Conservation (phyloP, 2,113 vertebrate species). For the Plestiodon gilberti region DNA sequence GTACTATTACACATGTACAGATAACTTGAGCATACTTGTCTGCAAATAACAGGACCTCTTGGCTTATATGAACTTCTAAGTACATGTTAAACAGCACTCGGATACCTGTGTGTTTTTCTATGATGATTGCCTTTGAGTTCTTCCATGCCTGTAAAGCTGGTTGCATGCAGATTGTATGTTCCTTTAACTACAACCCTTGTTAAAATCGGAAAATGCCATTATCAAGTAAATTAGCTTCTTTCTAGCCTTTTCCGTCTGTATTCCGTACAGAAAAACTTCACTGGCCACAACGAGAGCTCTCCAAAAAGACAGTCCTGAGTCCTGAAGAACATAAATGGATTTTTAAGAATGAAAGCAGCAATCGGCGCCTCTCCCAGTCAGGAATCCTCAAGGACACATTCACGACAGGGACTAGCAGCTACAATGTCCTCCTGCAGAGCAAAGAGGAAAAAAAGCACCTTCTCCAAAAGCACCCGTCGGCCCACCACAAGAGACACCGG, state of each 20-base stretch:
- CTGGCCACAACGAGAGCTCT: slow-evolving; percentile 88
- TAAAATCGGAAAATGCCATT: background rate
- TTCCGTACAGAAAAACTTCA: slow-evolving; percentile 85
- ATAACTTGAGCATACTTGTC: background rate
- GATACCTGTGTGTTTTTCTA: background rate
- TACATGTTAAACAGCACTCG: background rate
- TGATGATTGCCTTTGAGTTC: background rate
- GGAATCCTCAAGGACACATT: slow-evolving; percentile 85
- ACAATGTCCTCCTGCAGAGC: slow-evolving; percentile 84
- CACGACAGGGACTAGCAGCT: slow-evolving; percentile 85
- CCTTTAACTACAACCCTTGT: background rate
- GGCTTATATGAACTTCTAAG: background rate
- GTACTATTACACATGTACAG: no score
- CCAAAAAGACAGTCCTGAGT: slow-evolving; percentile 84
- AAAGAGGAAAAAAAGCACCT: slow-evolving; percentile 80
- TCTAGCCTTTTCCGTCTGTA: slow-evolving; percentile 14
- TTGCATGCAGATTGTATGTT: background rate
- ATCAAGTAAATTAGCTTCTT: background rate
- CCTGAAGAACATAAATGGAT: slow-evolving; percentile 70
- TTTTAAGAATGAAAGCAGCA: slow-evolving; percentile 72
- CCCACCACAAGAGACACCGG: slow-evolving; percentile 64
- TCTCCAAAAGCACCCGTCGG: slow-evolving; percentile 55
- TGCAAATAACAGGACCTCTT: background rate
- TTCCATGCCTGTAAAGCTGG: background rate
- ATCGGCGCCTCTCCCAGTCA: slow-evolving; percentile 72